Evolutionary conservation across 2,113 vertebrate species (phyloP).

Genomic region (Myiozetetes cayanensis): DNA sequence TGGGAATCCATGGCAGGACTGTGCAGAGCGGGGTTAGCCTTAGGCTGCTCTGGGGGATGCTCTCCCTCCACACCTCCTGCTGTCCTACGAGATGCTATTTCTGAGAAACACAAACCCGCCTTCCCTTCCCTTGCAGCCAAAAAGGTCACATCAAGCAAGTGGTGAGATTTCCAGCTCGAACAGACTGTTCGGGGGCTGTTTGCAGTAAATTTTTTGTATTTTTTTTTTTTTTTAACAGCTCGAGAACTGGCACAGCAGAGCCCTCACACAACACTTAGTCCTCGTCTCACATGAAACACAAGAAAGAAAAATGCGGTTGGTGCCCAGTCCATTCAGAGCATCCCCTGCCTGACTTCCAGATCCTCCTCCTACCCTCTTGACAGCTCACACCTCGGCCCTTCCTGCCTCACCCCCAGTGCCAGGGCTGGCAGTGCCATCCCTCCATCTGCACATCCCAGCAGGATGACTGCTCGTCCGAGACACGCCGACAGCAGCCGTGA

Average conservation of each 20-base stretch:
- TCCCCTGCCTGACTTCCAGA: background rate
- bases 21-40: accelerated
- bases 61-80: background rate
- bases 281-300: background rate
- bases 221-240: background rate
- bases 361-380: background rate
- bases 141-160: background rate
- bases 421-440: background rate
- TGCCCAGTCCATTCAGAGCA: background rate
- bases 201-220: background rate
- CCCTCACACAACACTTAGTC: accelerated
- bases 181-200: constrained; percentile 46
- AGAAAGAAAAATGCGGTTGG: background rate
- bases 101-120: background rate
- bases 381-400: background rate
- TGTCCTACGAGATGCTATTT: background rate
- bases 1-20: background rate
- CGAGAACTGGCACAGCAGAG: background rate
- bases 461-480: background rate
- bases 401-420: accelerated
- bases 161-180: background rate
- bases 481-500: background rate
- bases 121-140: background rate
- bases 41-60: background rate
- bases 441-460: background rate